phyloP scores from a whole-genome alignment of 1,140 invertebrate genomes.

The Acromyrmex heyeri region DNA sequence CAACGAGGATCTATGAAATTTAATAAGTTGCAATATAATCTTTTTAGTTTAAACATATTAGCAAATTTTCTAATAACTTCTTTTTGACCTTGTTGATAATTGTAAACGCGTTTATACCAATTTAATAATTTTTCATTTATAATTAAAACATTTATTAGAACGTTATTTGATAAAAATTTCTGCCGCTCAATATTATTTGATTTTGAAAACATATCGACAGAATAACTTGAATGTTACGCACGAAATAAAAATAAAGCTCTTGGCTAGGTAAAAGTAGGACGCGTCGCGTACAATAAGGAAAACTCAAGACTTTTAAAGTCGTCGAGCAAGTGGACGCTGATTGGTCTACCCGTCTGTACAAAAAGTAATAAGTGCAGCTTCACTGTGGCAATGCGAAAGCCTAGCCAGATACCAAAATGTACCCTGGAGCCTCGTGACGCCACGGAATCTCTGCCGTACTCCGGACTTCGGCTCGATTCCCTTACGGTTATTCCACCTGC shows the following conservation, averaged over 20 bases:
- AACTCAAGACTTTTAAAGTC: constrained; percentile 65
- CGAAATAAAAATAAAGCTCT: not conserved
- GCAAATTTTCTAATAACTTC: not conserved
- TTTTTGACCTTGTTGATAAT: not conserved
- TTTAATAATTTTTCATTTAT: not conserved
- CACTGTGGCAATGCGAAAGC: constrained; percentile 55
- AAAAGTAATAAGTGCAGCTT: constrained; percentile 70
- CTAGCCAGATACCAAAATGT: constrained; percentile 81
- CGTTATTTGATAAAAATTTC: not conserved
- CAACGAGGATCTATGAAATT: not conserved
- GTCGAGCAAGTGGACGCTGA: constrained; percentile 69
- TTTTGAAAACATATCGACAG: not conserved
- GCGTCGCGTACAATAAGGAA: constrained; percentile 33
- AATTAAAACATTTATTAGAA: constrained; percentile 4
- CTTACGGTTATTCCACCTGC: constrained; percentile 84
- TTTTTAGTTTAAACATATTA: not conserved
- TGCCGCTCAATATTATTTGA: not conserved
- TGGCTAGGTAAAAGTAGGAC: not conserved
- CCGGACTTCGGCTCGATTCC: constrained; percentile 80
- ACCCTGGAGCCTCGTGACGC: constrained; percentile 82
- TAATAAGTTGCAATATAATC: too few species aligned
- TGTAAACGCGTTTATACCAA: not conserved
- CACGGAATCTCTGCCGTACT: constrained; percentile 81
- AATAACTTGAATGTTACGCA: not conserved
- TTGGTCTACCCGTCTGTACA: constrained; percentile 61